Base-by-base conservation (phyloP, 2,113 vertebrate genomes). In the Hystrix cristata region DNA sequence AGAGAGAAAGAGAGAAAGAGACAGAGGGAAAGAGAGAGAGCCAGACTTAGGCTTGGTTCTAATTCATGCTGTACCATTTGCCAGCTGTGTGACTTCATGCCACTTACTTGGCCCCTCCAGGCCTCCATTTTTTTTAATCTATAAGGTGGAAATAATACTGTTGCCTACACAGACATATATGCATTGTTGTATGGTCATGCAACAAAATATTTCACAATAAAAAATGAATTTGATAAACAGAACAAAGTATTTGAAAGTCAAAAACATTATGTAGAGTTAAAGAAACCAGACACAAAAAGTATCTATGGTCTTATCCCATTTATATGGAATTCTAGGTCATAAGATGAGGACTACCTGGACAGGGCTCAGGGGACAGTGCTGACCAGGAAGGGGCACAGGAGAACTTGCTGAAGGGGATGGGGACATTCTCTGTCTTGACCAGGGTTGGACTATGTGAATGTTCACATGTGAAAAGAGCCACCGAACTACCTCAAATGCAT, bases 211-310 rank as follows among this genome's bases (percentile, higher is more conserved):
- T 76, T 84, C 38, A 81, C 57, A 71, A 46, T 67, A 53, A 85
- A 90, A 94, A 60, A 84, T 76, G 53, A 93, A 69, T 10, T 57
- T 38, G 29, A 18, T 78, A 83, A 92, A 72, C 3, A 72, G 31
- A 64, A 18, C 9, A 48, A 93, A 85, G 16, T 31, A 74, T 12
- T 8, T 51, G 4, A 84, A 72, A 65, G 34, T 95, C 51, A 94
- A 69, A 84, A 89, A 81, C 1, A 71, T 84, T 69, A 72, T 53
- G 12, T 65, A 55, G 34, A 34, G 12, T 46, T 14, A 87, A 91
- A 95, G 89, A 72, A 85, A 31, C 1, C n/a, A 82, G 67, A 85
- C 10, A 43, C 21, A 62, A 76, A 64, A 84, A 1, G 1, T 64
- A 3, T 55, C 5, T 16, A 25, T 14, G 78, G 19, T 69, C 64